A percentile compares a stretch with the other conserved stretches of the same genome.
Evolutionary conservation across 2,888 invertebrate species (phyloP).

Genomic region (Pogonocherus hispidulus): DNA sequence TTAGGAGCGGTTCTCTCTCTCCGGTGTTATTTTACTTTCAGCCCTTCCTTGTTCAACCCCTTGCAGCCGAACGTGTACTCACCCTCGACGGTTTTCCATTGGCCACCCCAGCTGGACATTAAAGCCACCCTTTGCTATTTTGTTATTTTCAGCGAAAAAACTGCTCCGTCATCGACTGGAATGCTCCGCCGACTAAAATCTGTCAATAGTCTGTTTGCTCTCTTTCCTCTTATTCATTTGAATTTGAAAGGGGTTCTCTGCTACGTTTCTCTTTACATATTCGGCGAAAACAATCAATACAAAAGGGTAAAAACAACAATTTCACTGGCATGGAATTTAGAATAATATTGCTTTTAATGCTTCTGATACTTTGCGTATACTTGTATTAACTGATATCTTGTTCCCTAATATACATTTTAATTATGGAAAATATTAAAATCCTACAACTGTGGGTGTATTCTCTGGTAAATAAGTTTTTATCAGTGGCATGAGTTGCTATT

Average conservation of each 20-base stretch:
- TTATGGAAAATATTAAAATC: no score
- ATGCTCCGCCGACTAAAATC: constrained; percentile 37
- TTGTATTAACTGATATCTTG: no score
- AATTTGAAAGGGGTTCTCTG: constrained; percentile 14
- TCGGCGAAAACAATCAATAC: background rate
- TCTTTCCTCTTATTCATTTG: background rate
- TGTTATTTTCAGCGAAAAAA: constrained; percentile 54
- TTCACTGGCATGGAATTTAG: background rate
- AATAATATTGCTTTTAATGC: no score
- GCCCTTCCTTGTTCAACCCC: constrained; percentile 54
- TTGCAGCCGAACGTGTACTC: constrained; percentile 54
- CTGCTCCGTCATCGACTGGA: constrained; percentile 50
- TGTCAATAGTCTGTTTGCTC: constrained; percentile 14
- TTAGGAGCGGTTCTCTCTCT: constrained; percentile 44
- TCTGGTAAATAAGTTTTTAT: no score
- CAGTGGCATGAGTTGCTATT: no score
- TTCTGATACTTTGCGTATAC: no score
- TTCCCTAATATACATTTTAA: no score
- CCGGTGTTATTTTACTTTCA: constrained; percentile 45
- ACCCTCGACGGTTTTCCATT: constrained; percentile 59
- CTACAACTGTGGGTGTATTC: no score
- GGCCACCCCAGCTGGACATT: constrained; percentile 60
- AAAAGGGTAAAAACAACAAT: background rate
- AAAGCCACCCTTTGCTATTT: constrained; percentile 62
- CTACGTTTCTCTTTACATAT: background rate